These are phyloP conservation scores for Pao palembangensis DNA, from an alignment of 2,113 vertebrate genomes.

Conservation along the genomic window DNA sequence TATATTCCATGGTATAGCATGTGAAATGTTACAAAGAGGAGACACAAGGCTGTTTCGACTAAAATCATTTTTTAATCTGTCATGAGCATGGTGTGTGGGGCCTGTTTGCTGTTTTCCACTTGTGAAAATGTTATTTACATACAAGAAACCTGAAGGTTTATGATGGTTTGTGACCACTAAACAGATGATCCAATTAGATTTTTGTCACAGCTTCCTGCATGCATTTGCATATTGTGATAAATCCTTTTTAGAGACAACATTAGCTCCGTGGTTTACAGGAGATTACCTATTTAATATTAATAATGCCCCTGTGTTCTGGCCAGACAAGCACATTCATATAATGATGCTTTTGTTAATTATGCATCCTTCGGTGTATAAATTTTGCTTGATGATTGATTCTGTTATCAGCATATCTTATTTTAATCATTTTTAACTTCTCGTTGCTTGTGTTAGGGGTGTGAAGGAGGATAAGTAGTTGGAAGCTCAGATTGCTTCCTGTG, in stretches of 20 bases:
- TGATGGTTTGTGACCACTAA: neutral
- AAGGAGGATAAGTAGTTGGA: neutral
- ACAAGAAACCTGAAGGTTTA: too few relatives aligned
- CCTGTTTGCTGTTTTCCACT: neutral
- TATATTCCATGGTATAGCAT: neutral
- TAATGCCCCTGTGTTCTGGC: conserved; percentile 5
- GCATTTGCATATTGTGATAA: conserved; percentile 43
- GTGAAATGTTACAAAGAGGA: neutral
- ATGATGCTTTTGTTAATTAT: conserved; percentile 22
- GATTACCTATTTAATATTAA: conserved; percentile 16
- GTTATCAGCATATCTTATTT: conserved; percentile 38
- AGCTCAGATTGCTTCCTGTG: neutral
- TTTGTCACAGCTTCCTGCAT: conserved; percentile 27
- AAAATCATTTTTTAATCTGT: neutral
- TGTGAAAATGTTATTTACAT: conserved; percentile 1
- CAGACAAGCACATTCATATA: conserved; percentile 16
- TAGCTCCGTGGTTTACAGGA: neutral
- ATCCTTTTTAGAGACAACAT: conserved; percentile 9
- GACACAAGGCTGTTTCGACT: conserved; percentile 10
- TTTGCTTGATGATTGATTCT: conserved; percentile 3
- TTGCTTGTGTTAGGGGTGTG: neutral
- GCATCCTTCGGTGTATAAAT: conserved; percentile 19
- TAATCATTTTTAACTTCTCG: neutral
- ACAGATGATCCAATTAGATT: conserved; percentile 29
- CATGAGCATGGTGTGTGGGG: conserved; percentile 1